Evolutionary conservation across 2,797 vertebrate species (phyloP), one percentile per base, ranked within the genome.

Genomic region (Manis pentadactyla): DNA sequence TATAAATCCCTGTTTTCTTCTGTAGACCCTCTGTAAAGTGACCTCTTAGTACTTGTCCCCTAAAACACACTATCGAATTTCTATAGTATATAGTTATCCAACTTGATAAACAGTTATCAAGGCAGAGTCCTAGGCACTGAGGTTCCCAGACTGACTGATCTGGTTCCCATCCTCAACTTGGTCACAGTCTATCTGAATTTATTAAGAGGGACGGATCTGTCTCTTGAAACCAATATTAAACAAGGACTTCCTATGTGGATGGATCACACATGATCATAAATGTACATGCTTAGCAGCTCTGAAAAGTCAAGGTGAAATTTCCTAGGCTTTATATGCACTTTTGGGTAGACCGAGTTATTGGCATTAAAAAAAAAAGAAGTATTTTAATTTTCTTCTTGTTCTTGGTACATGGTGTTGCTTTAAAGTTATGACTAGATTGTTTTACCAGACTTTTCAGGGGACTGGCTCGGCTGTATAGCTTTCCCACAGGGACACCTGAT

Each of bases 1-100:
- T 19, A n/a, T 29, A 84, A 77, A 51, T 71, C 25, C 5, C 27
- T 55, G 17, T 61, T 92, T 93, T 15, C 34, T 93, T 93, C 55
- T 5, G 31, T 61, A 63, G 15, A 83, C 4, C 1, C 23, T 78
- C 14, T 77, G 27, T 5, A 79, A 78, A 64, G 18, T 29, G 25
- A 29, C n/a, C 46, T 87, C 9, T 90, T 57, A 42, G n/a, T 69
- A 53, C 1, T 10, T 27, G 15, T 85, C 23, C 17, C 7, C 9
- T 89, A 74, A 84, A 73, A 11, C 31, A 64, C 71, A 21, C 71
- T 29, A 59, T 31, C 19, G 61, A 2, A 2, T 63, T 90, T 94
- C 23, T 96, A 1, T 46, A 68, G 17, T 51, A 46, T 46, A 2
- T 42, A 68, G 31, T 77, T 49, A 77, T 63, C 82, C 55, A 68